Evolutionary conservation across 2,113 vertebrate species (phyloP).

Genomic region (Lipophrys pholis): DNA sequence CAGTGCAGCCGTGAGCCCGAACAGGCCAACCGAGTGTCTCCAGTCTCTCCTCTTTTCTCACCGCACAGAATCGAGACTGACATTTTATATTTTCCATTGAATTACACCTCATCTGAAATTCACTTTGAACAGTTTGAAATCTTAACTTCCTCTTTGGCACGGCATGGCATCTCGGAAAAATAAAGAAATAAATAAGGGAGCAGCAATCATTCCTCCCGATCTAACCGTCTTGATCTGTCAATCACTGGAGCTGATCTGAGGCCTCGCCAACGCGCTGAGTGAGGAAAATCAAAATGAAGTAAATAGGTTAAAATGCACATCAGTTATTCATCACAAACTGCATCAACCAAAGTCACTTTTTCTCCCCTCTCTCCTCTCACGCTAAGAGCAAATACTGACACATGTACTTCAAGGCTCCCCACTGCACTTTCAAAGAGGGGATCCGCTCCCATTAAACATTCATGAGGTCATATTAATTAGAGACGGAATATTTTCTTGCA

Average conservation of each 20-base stretch:
- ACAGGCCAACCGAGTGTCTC: constrained; percentile 43
- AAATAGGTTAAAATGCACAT: constrained; percentile 84
- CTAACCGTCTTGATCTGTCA: constrained; percentile 70
- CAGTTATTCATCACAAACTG: constrained; percentile 80
- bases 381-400: constrained; percentile 84
- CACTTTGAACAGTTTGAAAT: constrained; percentile 80
- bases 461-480: constrained; percentile 85
- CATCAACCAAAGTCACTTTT: constrained; percentile 72
- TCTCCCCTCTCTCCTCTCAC: constrained; percentile 58
- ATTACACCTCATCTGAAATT: constrained; percentile 76
- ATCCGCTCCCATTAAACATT: constrained; percentile 80
- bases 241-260: constrained; percentile 66
- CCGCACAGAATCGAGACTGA: constrained; percentile 61
- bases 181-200: constrained; percentile 54
- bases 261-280: constrained; percentile 45
- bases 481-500: constrained; percentile 79
- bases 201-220: constrained; percentile 57
- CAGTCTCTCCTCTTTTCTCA: constrained; percentile 38
- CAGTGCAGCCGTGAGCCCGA: background rate
- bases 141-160: constrained; percentile 69
- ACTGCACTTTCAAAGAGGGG: constrained; percentile 74
- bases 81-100: constrained; percentile 76
- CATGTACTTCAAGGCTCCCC: constrained; percentile 81
- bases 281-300: constrained; percentile 78
- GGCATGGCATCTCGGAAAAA: constrained; percentile 39